Percentiles rank a stretch among this genome's conserved stretches.
Evolutionary conservation across 1,140 invertebrate species (phyloP).

Genomic region (Phymorhynchus buccinoides): DNA sequence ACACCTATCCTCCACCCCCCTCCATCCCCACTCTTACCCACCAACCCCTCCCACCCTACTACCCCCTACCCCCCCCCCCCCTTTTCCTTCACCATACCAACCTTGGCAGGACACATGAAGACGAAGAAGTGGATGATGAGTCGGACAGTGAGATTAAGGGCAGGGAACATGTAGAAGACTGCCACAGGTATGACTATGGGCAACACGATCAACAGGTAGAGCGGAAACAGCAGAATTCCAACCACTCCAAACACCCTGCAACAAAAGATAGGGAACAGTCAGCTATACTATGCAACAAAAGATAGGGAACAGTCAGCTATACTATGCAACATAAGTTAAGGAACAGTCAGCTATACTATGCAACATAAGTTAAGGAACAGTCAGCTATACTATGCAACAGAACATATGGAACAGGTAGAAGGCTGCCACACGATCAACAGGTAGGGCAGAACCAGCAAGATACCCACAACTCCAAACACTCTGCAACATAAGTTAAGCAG

Average conservation of each 20-base stretch:
- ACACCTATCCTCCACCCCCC: too few relatives aligned
- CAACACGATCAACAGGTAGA: constrained; percentile 49
- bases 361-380: too few relatives aligned
- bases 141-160: constrained; percentile 48
- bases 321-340: too few relatives aligned
- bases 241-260: constrained; percentile 51
- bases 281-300: too few relatives aligned
- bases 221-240: constrained; percentile 45
- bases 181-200: constrained; percentile 53
- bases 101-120: constrained; percentile 49
- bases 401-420: constrained; percentile 54
- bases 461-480: constrained; percentile 52
- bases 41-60: too few relatives aligned
- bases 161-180: constrained; percentile 51
- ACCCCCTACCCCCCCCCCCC: too few relatives aligned
- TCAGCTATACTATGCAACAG: too few relatives aligned
- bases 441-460: constrained; percentile 49
- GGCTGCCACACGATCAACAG: constrained; percentile 50
- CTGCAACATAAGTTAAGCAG: too few relatives aligned
- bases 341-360: too few relatives aligned
- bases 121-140: constrained; percentile 51
- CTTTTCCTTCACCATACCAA: not conserved
- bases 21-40: too few relatives aligned
- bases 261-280: too few relatives aligned
- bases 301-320: too few relatives aligned